Base-by-base conservation (phyloP, 2,797 vertebrate genomes). In the Gobio occitaniae region DNA sequence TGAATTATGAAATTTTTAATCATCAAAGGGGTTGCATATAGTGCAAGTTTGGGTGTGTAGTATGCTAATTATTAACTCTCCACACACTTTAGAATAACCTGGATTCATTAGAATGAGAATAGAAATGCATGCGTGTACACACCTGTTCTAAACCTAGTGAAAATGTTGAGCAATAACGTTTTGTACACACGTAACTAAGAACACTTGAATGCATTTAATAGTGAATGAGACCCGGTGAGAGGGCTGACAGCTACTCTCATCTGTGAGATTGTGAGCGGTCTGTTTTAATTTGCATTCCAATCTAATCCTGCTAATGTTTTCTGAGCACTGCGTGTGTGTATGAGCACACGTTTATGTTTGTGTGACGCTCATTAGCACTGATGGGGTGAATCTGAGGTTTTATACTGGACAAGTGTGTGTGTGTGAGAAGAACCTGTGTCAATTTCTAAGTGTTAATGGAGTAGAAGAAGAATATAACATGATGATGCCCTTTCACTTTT, bases 231-330 rank as follows among this genome's bases (percentile, higher is more conserved):
- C 17, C 56, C 41, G 47, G n/a, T 48, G 66, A 78, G 65, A 54
- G 71, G 41, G 89, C 88, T 88, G 86, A 84, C 87, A 90, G 88
- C 89, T 90, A 89, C 86, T 91, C 63, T 89, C 91, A 84, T 63
- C 38, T 84, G 36, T 68, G 89, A 93, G 92, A 93, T 88, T 84
- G 89, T 90, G 87, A 91, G 86, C 89, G 93, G 91, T 94, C 92
- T 93, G 90, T 94, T 93, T 94, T 92, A 91, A 92, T 94, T 94
- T 93, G 90, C 91, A 94, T 94, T 94, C 92, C 93, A 92, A 86
- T 85, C 87, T 95, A 94, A 94, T 93, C 90, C 83, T 91, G 90
- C 91, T 93, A 91, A 92, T 93, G 92, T 93, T 94, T 93, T 92
- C 92, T 93, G 91, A 94, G 89, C 90, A 68, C 82, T 86, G 87